Evolutionary conservation across 2,113 vertebrate genomes (phyloP).

Genomic region (Chaenogobius annularis): DNA sequence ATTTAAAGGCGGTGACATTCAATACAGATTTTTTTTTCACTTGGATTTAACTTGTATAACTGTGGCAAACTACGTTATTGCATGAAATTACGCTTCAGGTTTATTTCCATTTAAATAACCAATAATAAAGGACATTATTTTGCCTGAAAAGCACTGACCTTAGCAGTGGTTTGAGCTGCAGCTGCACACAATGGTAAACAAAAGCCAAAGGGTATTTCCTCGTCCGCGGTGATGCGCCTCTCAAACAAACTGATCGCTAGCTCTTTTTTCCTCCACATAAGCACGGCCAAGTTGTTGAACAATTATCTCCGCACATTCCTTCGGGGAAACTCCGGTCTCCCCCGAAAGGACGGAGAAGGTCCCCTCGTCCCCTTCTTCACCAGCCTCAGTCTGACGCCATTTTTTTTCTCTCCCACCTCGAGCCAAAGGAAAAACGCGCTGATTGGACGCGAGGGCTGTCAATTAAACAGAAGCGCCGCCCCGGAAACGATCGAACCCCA

Average conservation of each 20-base stretch:
- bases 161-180: conserved; percentile 40
- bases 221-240: conserved; percentile 9
- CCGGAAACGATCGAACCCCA: conserved; percentile 30
- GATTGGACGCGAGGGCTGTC: conserved; percentile 46
- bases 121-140: not conserved
- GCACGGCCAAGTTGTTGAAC: not conserved
- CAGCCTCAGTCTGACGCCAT: conserved; percentile 64
- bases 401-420: conserved; percentile 53
- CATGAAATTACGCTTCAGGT: not conserved
- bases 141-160: conserved; percentile 53
- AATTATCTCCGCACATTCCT: not conserved
- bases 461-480: conserved; percentile 58
- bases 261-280: not conserved
- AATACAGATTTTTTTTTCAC: not conserved
- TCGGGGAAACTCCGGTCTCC: conserved; percentile 1
- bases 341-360: conserved; percentile 29
- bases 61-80: not conserved
- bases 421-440: not conserved
- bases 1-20: not conserved
- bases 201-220: conserved; percentile 44
- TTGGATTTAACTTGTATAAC: not conserved
- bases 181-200: conserved; percentile 59
- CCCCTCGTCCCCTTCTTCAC: conserved; percentile 33
- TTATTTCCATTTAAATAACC: not conserved
- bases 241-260: not conserved